Percentiles rank a stretch among this genome's conserved stretches.
These are phyloP conservation scores for Bombus vancouverensis DNA, from an alignment of 1,140 invertebrate species.

Conservation along the genomic window DNA sequence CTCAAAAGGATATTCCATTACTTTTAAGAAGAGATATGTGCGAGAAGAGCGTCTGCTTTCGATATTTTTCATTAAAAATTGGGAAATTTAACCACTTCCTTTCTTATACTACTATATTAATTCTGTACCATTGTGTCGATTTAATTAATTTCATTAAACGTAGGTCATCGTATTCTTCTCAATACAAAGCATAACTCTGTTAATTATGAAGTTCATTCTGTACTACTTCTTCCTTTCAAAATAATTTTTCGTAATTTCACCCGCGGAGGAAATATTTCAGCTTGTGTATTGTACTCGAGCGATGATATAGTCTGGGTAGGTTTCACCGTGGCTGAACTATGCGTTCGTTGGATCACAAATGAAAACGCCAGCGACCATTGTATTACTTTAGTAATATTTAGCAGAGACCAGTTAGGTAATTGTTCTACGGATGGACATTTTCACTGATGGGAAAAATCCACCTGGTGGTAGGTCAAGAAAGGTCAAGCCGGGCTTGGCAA, in stretches of 20 bases:
- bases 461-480: background rate
- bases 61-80: background rate
- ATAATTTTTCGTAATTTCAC: background rate
- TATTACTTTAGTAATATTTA: slow-evolving; percentile 16
- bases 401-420: background rate
- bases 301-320: no score
- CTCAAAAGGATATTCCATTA: background rate
- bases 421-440: background rate
- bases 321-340: background rate
- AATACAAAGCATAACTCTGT: background rate
- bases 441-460: background rate
- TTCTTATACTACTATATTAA: background rate
- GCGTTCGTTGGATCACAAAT: background rate
- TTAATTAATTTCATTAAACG: background rate
- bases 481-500: slow-evolving; percentile 6
- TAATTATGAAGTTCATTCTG: background rate
- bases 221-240: background rate
- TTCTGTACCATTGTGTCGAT: background rate
- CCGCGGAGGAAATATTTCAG: background rate
- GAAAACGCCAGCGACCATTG: background rate
- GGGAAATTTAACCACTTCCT: background rate
- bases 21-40: no score
- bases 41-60: background rate
- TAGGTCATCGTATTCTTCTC: no score
- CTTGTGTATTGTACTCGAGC: no score